A percentile compares a stretch with the other conserved stretches of the same genome.
These are phyloP conservation scores for Andrena haemorrhoa DNA, from an alignment of 2,888 invertebrate genomes.

Conservation along the genomic window DNA sequence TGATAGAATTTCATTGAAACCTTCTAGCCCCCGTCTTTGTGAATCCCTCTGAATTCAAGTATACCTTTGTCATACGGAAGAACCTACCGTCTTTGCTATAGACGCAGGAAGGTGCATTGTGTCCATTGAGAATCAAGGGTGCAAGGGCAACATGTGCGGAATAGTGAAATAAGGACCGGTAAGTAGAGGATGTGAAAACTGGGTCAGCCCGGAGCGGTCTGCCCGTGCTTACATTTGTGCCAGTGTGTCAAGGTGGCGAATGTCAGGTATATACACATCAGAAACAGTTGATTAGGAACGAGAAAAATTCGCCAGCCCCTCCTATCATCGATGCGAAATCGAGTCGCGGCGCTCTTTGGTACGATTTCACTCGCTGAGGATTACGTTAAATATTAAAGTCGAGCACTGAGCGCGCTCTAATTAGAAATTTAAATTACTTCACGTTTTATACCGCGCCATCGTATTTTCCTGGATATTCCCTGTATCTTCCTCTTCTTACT, in stretches of 20 bases:
- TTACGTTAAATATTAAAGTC: not conserved
- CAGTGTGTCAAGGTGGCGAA: slow-evolving; percentile 74
- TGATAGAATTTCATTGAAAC: not conserved
- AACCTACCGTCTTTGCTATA: slow-evolving; percentile 12
- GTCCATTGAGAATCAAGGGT: slow-evolving; percentile 30
- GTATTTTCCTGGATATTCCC: not conserved
- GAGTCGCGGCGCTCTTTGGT: not conserved
- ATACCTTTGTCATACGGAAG: not conserved
- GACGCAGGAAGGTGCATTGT: slow-evolving; percentile 32
- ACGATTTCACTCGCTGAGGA: not conserved
- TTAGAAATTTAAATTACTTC: not conserved
- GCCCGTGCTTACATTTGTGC: slow-evolving; percentile 62
- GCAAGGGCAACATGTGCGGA: slow-evolving; percentile 37
- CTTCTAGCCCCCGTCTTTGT: not conserved
- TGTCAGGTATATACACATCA: slow-evolving; percentile 43
- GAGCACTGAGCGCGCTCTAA: not conserved
- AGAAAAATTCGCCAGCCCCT: slow-evolving; percentile 36
- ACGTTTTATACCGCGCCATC: not conserved
- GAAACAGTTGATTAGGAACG: slow-evolving; percentile 35
- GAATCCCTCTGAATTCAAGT: not conserved
- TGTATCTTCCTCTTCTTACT: not conserved
- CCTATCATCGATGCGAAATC: slow-evolving; percentile 14
- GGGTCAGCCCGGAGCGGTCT: slow-evolving; percentile 66
- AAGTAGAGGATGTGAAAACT: slow-evolving; percentile 64
- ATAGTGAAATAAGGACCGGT: slow-evolving; percentile 56